Base-by-base conservation (phyloP, 1,140 invertebrate species). In the Mizuhopecten yessoensis region DNA sequence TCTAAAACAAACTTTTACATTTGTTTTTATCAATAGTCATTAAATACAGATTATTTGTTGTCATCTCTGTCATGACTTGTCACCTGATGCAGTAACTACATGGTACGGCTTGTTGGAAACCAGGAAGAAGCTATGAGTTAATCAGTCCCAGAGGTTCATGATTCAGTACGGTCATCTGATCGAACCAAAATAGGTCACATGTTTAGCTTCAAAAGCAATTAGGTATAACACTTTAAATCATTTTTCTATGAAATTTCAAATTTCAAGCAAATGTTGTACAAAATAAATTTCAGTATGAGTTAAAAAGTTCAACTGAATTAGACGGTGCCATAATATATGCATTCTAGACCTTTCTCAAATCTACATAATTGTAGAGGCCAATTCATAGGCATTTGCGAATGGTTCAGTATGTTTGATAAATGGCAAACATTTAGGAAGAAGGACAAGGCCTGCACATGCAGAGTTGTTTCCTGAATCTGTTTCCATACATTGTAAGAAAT, bases 11-110 rank as follows among this genome's bases (percentile, higher is more conserved):
- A 29, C 57, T 9, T 29, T 75, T 17, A 75, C 57, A 29, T 75
- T 75, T 75, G 9, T 75, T 75, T 75, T 75, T 75, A 75, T 75
- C 57, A 75, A 75, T 17, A 29, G n/a, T 75, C 57, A 75, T 75
- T 75, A 75, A 75, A 75, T 75, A 75, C 23, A 75, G 57, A 75
- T 75, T 75, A 75, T 29, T 29, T 5, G 5, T 75, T 75, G 57
- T 75, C 57, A 75, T 75, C 42, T 13, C 42, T 20, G 1, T n/a
- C 57, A 29, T 17, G n/a, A 75, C 5, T n/a, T 75, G 57, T 17
- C 57, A 75, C n/a, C 29, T 75, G 57, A 75, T 75, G 29, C 5
- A 17, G 57, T 75, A 75, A 75, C n/a, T 75, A n/a, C 57, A 75
- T 75, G 23, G 57, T 29, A 75, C 2, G 29, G 11, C 23, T 75